phyloP scores from a whole-genome alignment of 2,888 invertebrate genomes.

The Lordiphosa fenestrarum region DNA sequence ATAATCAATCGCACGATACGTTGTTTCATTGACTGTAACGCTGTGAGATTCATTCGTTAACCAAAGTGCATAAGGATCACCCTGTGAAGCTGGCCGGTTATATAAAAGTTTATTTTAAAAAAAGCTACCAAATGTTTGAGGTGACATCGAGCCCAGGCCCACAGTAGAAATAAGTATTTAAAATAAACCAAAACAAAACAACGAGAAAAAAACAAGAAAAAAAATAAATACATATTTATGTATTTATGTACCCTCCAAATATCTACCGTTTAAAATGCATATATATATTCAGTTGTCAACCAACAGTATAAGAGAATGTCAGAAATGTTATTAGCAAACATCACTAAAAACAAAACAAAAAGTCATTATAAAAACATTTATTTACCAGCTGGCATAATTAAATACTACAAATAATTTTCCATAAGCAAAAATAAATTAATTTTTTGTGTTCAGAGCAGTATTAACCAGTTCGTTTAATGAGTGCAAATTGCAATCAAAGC shows the following conservation, averaged over 20 bases:
- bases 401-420: conserved; percentile 1
- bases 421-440: background rate
- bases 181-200: conserved; percentile 1
- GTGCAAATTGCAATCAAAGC: conserved; percentile 28
- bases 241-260: conserved; percentile 5
- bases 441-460: conserved; percentile 29
- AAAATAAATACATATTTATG: conserved; percentile 12
- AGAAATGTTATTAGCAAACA: conserved; percentile 10
- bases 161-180: background rate
- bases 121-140: background rate
- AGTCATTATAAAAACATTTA: conserved; percentile 2
- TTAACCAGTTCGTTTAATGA: conserved; percentile 28
- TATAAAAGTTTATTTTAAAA: too few species aligned
- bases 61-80: too few species aligned
- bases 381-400: background rate
- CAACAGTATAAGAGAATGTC: conserved; percentile 21
- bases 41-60: too few species aligned
- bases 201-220: conserved; percentile 1
- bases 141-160: background rate
- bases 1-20: too few species aligned
- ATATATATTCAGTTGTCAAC: conserved; percentile 22
- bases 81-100: too few species aligned
- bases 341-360: conserved; percentile 3
- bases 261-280: conserved; percentile 9
- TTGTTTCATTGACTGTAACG: too few species aligned